A percentile compares a stretch with the other conserved stretches of the same genome.
phyloP scores from a whole-genome alignment of 2,797 vertebrate genomes.

The Gadopsis bispinosus region DNA sequence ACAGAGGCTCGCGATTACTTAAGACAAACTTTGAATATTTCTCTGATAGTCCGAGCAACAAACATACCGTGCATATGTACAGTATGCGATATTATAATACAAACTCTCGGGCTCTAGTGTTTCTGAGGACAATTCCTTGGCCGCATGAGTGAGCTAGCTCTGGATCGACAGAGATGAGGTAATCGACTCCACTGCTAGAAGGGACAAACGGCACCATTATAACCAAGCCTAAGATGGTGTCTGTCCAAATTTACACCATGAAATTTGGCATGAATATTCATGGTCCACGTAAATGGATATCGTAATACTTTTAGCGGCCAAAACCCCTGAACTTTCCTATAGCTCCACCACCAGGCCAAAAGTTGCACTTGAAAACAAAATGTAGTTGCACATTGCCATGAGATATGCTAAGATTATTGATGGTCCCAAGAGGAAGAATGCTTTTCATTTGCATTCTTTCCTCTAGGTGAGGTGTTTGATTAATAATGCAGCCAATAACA shows the following conservation, averaged over 20 bases:
- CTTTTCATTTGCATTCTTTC: not conserved
- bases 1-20: not conserved
- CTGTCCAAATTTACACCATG: not conserved
- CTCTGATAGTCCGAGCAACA: not conserved
- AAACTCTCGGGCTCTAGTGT: not conserved
- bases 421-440: not conserved
- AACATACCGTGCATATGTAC: not conserved
- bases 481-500: not conserved
- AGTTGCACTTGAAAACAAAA: not conserved
- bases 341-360: not conserved
- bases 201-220: no score
- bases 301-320: not conserved
- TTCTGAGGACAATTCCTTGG: not conserved
- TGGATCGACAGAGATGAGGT: not conserved
- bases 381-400: not conserved
- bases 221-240: not conserved
- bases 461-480: not conserved
- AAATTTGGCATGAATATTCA: conserved; percentile 1
- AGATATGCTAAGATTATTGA: not conserved
- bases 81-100: not conserved
- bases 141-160: not conserved
- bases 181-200: not conserved
- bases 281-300: not conserved
- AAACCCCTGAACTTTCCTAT: not conserved
- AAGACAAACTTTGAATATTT: not conserved